Evolutionary conservation across 2,888 invertebrate species (phyloP), one percentile per base, ranked within the genome.

Genomic region (Spatulosminthurus flaviceps): DNA sequence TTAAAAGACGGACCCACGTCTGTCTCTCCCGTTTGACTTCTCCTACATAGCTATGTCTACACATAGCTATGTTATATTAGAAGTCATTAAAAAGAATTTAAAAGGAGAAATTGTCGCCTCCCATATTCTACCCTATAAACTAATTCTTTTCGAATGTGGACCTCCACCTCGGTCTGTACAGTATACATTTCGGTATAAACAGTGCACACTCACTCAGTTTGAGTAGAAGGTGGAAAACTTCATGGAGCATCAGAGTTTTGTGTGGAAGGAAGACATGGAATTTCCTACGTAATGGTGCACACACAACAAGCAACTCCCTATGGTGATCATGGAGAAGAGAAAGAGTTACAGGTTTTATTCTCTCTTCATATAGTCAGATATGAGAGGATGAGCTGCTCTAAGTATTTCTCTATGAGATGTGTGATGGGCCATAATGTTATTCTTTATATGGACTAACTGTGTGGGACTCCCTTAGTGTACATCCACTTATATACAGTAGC

Each of bases 71-170:
- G 7, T 41, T 41, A 51, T 51, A n/a, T 51, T 51, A 51, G 16
- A 51, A 51, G 51, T 19, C 51, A 51, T 51, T 51, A 51, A 51
- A 51, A 51, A 51, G 51, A 51, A 51, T 51, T 51, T 51, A 51
- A 51, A 51, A 51, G 51, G 51, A 51, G 51, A 51, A 51, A 51
- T 51, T 51, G 51, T 51, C 51, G 51, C n/a, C 51, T 51, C n/a
- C 51, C 51, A 51, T 51, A n/a, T 51, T 19, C 5, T 51, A 51
- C 51, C 16, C 51, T 51, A 51, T 51, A 51, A 51, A 51, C 51
- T 51, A 51, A 51, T 51, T 51, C 51, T 51, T 51, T 51, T 51
- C 51, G n/a, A 51, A 51, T 51, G 51, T 51, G 19, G 51, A 19
- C n/a, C 2, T 51, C 9, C n/a, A 51, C 16, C 9, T 51, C 7